phyloP scores from a whole-genome alignment of 2,797 vertebrate species.

The Pipistrellus pygmaeus region DNA sequence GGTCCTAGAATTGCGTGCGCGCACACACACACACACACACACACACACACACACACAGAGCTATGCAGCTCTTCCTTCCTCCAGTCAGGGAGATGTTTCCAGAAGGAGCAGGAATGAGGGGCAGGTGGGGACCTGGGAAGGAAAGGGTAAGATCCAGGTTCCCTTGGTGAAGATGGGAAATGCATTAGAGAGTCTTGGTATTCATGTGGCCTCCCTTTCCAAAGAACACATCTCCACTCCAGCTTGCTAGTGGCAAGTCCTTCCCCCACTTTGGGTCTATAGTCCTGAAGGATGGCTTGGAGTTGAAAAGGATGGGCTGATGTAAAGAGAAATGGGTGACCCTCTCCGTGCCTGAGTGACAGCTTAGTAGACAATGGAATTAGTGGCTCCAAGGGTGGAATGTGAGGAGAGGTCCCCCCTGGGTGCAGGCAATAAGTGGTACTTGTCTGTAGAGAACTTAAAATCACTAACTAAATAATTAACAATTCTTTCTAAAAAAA shows the following conservation, averaged over 20 bases:
- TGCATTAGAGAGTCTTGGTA: background rate
- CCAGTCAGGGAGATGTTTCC: background rate
- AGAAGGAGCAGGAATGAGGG: background rate
- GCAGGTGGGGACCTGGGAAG: background rate
- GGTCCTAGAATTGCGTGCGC: background rate
- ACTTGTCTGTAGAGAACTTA: background rate
- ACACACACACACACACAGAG: background rate
- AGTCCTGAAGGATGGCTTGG: background rate
- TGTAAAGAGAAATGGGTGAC: background rate
- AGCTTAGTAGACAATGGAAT: background rate
- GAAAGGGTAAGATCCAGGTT: background rate
- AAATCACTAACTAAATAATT: constrained; percentile 7
- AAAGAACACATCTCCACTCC: background rate
- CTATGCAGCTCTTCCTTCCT: constrained; percentile 59
- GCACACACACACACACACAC: background rate
- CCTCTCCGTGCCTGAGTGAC: background rate
- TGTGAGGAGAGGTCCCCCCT: background rate
- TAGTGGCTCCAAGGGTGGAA: accelerated
- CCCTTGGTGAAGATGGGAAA: background rate
- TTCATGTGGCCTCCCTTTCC: accelerated
- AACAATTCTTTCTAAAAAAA: background rate
- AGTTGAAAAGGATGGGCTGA: background rate
- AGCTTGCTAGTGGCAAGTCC: background rate
- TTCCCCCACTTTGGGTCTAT: background rate
- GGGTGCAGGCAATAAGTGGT: background rate